A percentile compares a stretch with the other conserved stretches of the same genome.
Evolutionary conservation across 2,888 invertebrate species (phyloP).

Genomic region (Caenorhabditis parvicauda): DNA sequence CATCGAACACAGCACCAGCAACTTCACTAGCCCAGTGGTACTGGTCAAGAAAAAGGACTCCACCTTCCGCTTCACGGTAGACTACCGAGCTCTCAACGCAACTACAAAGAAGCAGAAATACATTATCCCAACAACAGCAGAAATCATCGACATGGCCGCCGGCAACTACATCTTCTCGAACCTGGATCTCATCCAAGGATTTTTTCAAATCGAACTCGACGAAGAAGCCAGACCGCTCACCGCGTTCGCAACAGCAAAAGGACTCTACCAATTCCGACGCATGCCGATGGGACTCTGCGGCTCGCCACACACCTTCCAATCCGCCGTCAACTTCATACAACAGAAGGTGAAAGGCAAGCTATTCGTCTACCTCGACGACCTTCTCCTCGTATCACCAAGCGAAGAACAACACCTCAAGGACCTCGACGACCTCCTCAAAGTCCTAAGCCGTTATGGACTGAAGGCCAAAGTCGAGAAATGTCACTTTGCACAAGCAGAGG

Average conservation of each 20-base stretch:
- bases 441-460: slow-evolving; percentile 16
- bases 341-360: not conserved
- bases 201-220: slow-evolving; percentile 26
- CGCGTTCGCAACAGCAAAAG: slow-evolving; percentile 28
- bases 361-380: slow-evolving; percentile 34
- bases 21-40: slow-evolving; percentile 13
- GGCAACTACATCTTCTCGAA: slow-evolving; percentile 22
- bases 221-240: slow-evolving; percentile 22
- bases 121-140: slow-evolving; percentile 9
- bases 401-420: slow-evolving; percentile 32
- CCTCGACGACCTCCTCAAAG: slow-evolving; percentile 22
- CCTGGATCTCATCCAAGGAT: slow-evolving; percentile 28
- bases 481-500: slow-evolving; percentile 19
- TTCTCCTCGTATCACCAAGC: slow-evolving; percentile 14
- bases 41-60: slow-evolving; percentile 16
- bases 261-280: slow-evolving; percentile 23
- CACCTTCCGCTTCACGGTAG: slow-evolving; percentile 7
- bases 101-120: slow-evolving; percentile 13
- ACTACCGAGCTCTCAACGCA: slow-evolving; percentile 11
- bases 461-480: slow-evolving; percentile 31
- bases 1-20: slow-evolving; percentile 17
- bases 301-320: slow-evolving; percentile 26
- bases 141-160: slow-evolving; percentile 12
- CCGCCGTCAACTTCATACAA: slow-evolving; percentile 8
- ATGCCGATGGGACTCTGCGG: slow-evolving; percentile 36